phyloP scores from a whole-genome alignment of 2,888 invertebrate species.

The Ashinkailepas kermadecensis region DNA sequence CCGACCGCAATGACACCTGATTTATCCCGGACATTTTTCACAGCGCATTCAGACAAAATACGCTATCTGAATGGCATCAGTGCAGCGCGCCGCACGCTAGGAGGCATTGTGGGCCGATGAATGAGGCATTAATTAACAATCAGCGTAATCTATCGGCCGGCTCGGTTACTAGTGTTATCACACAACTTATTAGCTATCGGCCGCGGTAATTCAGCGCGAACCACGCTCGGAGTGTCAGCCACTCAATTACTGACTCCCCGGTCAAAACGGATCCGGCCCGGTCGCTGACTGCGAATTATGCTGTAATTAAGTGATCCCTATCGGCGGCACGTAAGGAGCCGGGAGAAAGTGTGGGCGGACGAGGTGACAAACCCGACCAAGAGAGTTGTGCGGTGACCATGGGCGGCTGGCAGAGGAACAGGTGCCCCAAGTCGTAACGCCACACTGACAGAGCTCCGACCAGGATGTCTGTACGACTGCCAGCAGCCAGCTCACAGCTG shows the following conservation, averaged over 20 bases:
- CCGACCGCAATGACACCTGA: background rate
- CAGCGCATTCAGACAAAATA: background rate
- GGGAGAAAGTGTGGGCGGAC: background rate
- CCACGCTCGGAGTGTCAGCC: background rate
- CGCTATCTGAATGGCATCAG: background rate
- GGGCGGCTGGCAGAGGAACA: too few relatives aligned
- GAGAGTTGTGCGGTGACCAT: too few relatives aligned
- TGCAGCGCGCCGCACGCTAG: background rate
- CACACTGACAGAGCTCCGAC: too few relatives aligned
- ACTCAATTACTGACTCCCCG: background rate
- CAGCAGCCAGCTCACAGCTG: too few relatives aligned
- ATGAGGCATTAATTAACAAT: slow-evolving; percentile 13
- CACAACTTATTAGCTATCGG: background rate
- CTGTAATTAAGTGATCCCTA: background rate
- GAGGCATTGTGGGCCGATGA: background rate
- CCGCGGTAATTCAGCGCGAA: background rate
- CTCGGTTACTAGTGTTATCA: background rate
- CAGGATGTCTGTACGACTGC: too few relatives aligned
- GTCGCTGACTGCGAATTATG: background rate
- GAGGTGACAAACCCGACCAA: background rate
- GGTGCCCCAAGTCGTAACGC: too few relatives aligned
- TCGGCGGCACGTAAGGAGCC: background rate
- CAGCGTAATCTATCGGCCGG: background rate
- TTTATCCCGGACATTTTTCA: background rate
- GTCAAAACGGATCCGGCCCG: background rate